Evolutionary conservation across 2,113 vertebrate species (phyloP).

Genomic region (Hyaena hyaena): DNA sequence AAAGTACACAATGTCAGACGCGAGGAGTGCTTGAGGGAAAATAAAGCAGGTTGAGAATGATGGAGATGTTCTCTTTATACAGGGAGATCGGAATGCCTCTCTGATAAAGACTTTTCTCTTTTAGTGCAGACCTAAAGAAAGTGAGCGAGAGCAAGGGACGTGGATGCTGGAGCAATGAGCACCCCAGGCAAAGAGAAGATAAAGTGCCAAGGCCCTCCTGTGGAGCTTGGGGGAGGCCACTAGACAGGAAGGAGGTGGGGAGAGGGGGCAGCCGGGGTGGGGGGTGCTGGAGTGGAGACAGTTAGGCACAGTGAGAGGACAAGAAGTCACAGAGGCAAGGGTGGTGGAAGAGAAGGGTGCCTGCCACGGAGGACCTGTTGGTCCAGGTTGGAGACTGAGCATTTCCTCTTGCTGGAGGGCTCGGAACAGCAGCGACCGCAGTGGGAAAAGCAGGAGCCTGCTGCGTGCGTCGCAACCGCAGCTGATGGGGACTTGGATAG

Average conservation of each 20-base stretch:
- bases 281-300: background rate
- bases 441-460: background rate
- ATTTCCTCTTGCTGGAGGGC: background rate
- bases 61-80: background rate
- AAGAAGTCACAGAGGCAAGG: background rate
- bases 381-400: background rate
- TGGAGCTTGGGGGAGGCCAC: accelerated
- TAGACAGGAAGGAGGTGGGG: too few relatives aligned
- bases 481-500: accelerated
- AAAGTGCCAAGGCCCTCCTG: too few relatives aligned
- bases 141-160: background rate
- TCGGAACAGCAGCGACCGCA: background rate
- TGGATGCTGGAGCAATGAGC: background rate
- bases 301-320: accelerated
- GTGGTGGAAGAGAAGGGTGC: background rate
- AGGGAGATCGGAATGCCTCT: background rate
- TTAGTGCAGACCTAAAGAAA: background rate
- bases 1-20: background rate
- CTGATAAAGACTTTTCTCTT: background rate
- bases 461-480: accelerated
- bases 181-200: background rate
- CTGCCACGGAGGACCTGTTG: accelerated
- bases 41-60: background rate
- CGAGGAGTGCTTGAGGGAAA: background rate
- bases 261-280: accelerated